Evolutionary conservation across 2,888 invertebrate species (phyloP), one percentile per base, ranked within the genome.

Genomic region (Polietes domitor): DNA sequence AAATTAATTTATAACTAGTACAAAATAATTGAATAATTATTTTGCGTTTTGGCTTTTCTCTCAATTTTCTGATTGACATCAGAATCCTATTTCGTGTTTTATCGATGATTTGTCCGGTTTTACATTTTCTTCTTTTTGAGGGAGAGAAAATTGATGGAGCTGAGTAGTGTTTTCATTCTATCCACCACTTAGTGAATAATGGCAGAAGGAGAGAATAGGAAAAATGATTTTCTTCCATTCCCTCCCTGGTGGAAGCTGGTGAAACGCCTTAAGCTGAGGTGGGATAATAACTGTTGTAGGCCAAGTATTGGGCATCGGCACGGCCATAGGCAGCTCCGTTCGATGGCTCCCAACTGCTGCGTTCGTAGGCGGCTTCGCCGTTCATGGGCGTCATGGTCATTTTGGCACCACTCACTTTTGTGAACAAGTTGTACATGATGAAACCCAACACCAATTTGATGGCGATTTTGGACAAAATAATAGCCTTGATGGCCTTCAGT

Each of bases 381-480:
- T 93, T 93, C 87, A 94, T 93, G 68, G 95, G 94, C 87, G 91
- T 90, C 94, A 95, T 95, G 63, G 93, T 93, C 96, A 96, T 96
- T 81, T 95, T 94, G 95, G 96, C 95, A 88, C 94, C 96, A 93
- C 96, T 96, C 92, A 95, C 94, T 93, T 97, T 97, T 92, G 96
- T 96, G 82, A 96, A 92, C 89, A 97, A 93, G 89, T 96, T 96
- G 92, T 96, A 95, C 86, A 96, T 94, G 73, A 97, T 93, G 93
- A 97, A 97, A 82, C 96, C 97, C 72, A 96, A 93, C 68, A 97
- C 97, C 83, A 97, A 93, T 41, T 95, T 93, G 89, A 97, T 95
- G 85, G 97, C 96, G 87, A 97, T 93, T 91, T 97, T 97, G 90
- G 97, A 97, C 88, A 97, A 94, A 83, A 97, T 94, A 85, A 97